These are phyloP conservation scores for Pectinophora gossypiella DNA, from an alignment of 1,140 invertebrate species.

Conservation along the genomic window DNA sequence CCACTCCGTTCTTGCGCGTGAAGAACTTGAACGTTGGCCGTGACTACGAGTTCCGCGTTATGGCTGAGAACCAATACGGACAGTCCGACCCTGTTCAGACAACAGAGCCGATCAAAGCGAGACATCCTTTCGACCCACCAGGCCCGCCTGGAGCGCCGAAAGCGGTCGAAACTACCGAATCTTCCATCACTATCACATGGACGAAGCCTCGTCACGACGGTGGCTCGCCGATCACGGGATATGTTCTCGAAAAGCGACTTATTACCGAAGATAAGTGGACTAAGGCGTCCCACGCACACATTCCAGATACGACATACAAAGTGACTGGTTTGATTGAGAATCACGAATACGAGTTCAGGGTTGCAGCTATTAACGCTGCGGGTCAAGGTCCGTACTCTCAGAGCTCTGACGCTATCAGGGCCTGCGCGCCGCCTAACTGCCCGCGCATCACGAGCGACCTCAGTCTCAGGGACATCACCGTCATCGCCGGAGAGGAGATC, in stretches of 20 bases:
- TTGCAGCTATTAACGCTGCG: constrained; percentile 96
- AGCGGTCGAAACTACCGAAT: constrained; percentile 91
- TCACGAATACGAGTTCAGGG: constrained; percentile 98
- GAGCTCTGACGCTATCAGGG: constrained; percentile 92
- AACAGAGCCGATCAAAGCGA: constrained; percentile 91
- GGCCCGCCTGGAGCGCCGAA: constrained; percentile 92
- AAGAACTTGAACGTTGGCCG: constrained; percentile 93
- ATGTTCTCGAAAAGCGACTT: constrained; percentile 94
- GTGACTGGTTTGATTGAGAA: constrained; percentile 94
- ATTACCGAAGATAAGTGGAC: constrained; percentile 94
- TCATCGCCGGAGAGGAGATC: constrained; percentile 96
- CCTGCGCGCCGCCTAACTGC: constrained; percentile 88
- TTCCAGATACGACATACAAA: constrained; percentile 87
- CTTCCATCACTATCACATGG: constrained; percentile 96
- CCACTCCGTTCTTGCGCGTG: constrained; percentile 90
- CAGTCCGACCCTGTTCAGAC: constrained; percentile 94
- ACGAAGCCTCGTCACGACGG: constrained; percentile 95
- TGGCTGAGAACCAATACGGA: constrained; percentile 98
- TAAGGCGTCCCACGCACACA: constrained; percentile 88
- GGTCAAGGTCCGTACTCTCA: constrained; percentile 95
- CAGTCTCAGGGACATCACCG: constrained; percentile 94
- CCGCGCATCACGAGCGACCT: constrained; percentile 96
- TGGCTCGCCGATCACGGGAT: constrained; percentile 92
- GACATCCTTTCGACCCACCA: constrained; percentile 97
- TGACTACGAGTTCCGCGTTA: constrained; percentile 97